phyloP scores from a whole-genome alignment of 2,797 vertebrate genomes.

The Eremophila alpestris region DNA sequence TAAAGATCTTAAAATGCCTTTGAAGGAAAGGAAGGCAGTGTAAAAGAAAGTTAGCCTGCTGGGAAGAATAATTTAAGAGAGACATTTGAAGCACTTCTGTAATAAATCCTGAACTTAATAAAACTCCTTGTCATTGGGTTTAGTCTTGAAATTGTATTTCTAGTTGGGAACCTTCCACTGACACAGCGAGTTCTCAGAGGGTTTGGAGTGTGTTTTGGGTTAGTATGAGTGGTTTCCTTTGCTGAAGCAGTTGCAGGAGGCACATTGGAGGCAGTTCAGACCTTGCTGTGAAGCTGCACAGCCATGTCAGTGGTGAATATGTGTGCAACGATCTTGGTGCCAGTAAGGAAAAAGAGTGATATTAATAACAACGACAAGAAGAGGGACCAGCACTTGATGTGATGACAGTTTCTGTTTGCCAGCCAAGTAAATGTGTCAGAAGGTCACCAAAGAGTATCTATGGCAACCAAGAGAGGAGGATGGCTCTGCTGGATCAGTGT shows the following conservation, averaged over 20 bases:
- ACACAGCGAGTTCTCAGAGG: not conserved
- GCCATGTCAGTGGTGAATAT: not conserved
- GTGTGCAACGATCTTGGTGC: not conserved
- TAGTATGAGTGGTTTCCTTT: not conserved
- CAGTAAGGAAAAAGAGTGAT: not conserved
- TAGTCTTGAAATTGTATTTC: not conserved
- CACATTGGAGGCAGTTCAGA: not conserved
- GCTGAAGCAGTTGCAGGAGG: not conserved
- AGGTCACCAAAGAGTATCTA: conserved; percentile 9
- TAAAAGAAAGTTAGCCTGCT: not conserved
- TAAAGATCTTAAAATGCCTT: not conserved
- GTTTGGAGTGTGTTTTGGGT: accelerated
- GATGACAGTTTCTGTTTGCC: conserved; percentile 40
- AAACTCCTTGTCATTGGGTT: not conserved
- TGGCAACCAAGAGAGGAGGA: not conserved
- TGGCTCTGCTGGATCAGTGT: conserved; percentile 13
- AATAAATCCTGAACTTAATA: not conserved
- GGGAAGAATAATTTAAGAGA: not conserved
- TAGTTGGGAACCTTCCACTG: not conserved
- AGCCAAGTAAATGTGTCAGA: conserved; percentile 16
- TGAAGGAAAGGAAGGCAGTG: not conserved
- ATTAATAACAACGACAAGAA: not conserved
- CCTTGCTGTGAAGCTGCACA: accelerated
- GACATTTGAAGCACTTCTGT: not conserved
- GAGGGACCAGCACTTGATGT: conserved; percentile 3